A percentile compares a stretch with the other conserved stretches of the same genome.
These are phyloP conservation scores for Patella caerulea DNA, from an alignment of 2,888 invertebrate species.

Conservation along the genomic window DNA sequence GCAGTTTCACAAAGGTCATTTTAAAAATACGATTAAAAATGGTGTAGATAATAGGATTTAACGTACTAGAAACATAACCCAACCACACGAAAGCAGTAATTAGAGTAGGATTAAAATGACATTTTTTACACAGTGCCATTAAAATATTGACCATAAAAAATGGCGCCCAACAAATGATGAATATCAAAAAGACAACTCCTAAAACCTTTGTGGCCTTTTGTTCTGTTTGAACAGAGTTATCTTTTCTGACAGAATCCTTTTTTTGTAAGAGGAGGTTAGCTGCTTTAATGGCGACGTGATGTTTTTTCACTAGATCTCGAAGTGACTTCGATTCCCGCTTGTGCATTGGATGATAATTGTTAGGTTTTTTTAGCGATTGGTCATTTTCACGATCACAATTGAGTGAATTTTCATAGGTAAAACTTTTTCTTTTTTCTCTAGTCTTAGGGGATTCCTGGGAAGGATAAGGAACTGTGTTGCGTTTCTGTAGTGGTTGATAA, in stretches of 20 bases:
- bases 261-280: conserved; percentile 62
- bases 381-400: not conserved
- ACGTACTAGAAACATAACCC: conserved; percentile 68
- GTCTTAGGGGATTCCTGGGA: conserved; percentile 24
- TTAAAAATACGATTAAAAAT: conserved; percentile 70
- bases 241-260: conserved; percentile 39
- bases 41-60: conserved; percentile 72
- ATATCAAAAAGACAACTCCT: conserved; percentile 69
- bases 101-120: conserved; percentile 76
- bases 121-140: conserved; percentile 79
- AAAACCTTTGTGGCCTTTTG: conserved; percentile 93
- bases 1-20: conserved; percentile 65
- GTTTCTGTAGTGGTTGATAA: conserved; percentile 17
- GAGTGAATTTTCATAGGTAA: not conserved
- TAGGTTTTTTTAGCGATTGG: not conserved
- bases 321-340: conserved; percentile 40
- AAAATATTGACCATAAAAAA: conserved; percentile 69
- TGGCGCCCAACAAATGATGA: conserved; percentile 71
- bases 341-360: not conserved
- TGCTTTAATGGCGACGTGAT: conserved; percentile 63
- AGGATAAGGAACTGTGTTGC: conserved; percentile 37
- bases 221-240: conserved; percentile 81
- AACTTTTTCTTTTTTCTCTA: not conserved
- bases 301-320: conserved; percentile 59
- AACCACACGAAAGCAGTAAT: conserved; percentile 70